Evolutionary conservation across 2,113 vertebrate genomes (phyloP), one percentile per base, ranked within the genome.

Genomic region (Tretioscincus oriximinensis): DNA sequence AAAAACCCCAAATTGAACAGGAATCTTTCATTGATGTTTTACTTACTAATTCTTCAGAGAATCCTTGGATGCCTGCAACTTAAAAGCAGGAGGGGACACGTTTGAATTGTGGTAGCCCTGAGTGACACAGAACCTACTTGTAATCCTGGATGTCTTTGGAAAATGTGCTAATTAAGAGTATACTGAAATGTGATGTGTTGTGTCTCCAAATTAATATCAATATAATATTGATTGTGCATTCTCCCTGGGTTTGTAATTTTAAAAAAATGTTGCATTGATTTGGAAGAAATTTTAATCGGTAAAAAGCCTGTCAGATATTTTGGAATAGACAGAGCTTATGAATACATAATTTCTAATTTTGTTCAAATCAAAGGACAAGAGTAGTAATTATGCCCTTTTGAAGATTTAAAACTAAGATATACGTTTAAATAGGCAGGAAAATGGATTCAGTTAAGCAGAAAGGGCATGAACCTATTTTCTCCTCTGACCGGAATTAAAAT

Each of bases 371-470:
- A 90, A 90, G 80, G 80, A 77, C 78, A 77, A 28, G 49, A 89
- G 73, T 81, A 90, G 78, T 88, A 92, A 90, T 90, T 85, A 81
- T 70, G 84, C n/a, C 82, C 75, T 78, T 88, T 47, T 83, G 84
- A 54, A 88, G 77, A 74, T 87, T 84, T 60, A 51, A 66, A 45
- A 75, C 28, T 69, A 28, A 29, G 71, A 79, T 63, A 89, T 88
- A 75, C 85, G n/a, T 60, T 16, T 5, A 24, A 88, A 73, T 69
- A 85, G 78, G 70, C 69, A 85, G 51, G 67, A 47, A 87, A 87
- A 78, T 80, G 68, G 47, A 76, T 81, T 51, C 87, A 85, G 81
- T 90, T 84, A 86, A 79, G 89, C 88, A 51, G 11, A 70, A 61
- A 89, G 83, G 77, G 83, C 84, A 47, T 61, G 67, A 45, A 73